phyloP scores from a whole-genome alignment of 2,113 vertebrate species.

The Hiodon tergisus region DNA sequence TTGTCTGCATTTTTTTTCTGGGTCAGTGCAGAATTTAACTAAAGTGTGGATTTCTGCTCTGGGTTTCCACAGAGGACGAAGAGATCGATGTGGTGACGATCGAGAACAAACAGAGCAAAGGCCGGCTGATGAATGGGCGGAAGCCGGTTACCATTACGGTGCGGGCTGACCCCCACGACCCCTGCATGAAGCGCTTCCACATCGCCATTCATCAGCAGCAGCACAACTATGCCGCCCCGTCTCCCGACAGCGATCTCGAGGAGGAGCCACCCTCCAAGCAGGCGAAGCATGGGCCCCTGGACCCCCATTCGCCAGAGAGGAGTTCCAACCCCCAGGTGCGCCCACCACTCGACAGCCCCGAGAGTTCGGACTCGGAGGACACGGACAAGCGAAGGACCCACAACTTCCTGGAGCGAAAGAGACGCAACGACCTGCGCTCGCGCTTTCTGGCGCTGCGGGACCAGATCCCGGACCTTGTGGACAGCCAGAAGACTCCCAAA shows the following conservation, averaged over 20 bases:
- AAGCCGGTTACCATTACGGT: slow-evolving; percentile 84
- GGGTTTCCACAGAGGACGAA: slow-evolving; percentile 63
- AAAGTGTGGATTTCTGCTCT: not conserved
- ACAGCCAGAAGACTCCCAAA: slow-evolving; percentile 82
- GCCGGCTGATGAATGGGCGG: slow-evolving; percentile 64
- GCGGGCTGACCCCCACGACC: slow-evolving; percentile 74
- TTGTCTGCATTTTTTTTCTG: not conserved
- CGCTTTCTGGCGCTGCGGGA: slow-evolving; percentile 82
- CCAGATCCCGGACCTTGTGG: slow-evolving; percentile 76
- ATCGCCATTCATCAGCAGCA: slow-evolving; percentile 89
- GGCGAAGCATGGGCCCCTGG: slow-evolving; percentile 25
- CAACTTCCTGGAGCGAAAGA: slow-evolving; percentile 87
- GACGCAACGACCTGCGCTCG: slow-evolving; percentile 85
- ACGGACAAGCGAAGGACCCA: slow-evolving; percentile 85
- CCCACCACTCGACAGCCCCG: slow-evolving; percentile 50
- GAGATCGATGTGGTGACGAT: slow-evolving; percentile 94
- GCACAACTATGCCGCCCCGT: slow-evolving; percentile 92
- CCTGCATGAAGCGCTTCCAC: slow-evolving; percentile 86
- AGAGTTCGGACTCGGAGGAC: slow-evolving; percentile 79
- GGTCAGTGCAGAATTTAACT: not conserved
- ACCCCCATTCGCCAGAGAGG: not conserved
- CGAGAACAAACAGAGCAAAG: slow-evolving; percentile 82
- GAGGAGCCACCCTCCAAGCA: slow-evolving; percentile 43
- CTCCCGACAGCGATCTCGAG: slow-evolving; percentile 63
- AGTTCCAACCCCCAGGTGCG: not conserved